phyloP scores from a whole-genome alignment of 2,888 invertebrate genomes.

The Dusona sp. region DNA sequence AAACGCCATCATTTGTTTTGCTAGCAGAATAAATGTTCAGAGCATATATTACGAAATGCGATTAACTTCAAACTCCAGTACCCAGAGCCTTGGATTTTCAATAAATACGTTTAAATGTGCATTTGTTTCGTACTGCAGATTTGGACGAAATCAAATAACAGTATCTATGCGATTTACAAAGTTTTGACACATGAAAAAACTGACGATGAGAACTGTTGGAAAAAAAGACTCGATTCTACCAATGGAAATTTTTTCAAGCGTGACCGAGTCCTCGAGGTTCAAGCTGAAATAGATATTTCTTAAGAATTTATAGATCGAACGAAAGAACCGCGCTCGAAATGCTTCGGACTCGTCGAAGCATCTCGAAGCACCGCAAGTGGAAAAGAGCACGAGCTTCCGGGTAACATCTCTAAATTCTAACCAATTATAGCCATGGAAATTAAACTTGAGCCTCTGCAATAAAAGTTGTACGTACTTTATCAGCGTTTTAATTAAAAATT shows the following conservation, averaged over 20 bases:
- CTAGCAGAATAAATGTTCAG: background rate
- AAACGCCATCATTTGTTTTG: background rate
- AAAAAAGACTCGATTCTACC: slow-evolving; percentile 23
- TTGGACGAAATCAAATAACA: background rate
- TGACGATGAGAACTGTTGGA: slow-evolving; percentile 42
- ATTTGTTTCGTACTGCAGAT: background rate
- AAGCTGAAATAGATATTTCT: slow-evolving; percentile 41
- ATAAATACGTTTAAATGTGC: background rate
- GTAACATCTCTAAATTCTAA: slow-evolving; percentile 51
- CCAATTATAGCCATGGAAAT: slow-evolving; percentile 25
- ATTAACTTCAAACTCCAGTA: background rate
- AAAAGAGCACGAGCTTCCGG: slow-evolving; percentile 45
- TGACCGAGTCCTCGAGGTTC: slow-evolving; percentile 48
- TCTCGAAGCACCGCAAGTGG: slow-evolving; percentile 65
- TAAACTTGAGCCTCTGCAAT: background rate
- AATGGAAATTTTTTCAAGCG: slow-evolving; percentile 52
- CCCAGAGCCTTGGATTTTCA: background rate
- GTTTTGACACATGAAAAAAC: slow-evolving; percentile 1
- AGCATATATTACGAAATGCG: background rate
- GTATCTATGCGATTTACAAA: background rate
- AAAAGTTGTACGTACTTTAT: background rate
- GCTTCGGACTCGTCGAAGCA: slow-evolving; percentile 55
- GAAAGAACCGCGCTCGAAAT: slow-evolving; percentile 22
- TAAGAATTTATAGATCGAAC: slow-evolving; percentile 59
- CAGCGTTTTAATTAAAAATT: background rate